Conservation (phyloP, 2,888 invertebrate genomes). For the Noctua janthe region DNA sequence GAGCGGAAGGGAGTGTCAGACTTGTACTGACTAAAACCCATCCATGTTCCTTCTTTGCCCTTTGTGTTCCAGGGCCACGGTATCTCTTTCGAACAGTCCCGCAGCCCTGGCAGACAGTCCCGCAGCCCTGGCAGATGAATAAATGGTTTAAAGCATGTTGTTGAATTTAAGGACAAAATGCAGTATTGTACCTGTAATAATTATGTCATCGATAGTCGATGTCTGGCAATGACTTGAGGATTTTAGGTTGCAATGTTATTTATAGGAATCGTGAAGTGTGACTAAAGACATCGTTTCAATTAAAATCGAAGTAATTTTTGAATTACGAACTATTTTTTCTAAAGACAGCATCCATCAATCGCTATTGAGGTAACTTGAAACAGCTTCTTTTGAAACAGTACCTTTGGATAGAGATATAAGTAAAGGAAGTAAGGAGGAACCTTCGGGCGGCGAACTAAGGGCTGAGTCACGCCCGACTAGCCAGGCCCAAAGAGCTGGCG, state of each 20-base stretch:
- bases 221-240: slow-evolving; percentile 3
- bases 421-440: background rate
- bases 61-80: no score
- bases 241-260: slow-evolving; percentile 10
- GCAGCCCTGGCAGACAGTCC: no score
- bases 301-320: background rate
- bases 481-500: background rate
- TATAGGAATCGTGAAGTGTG: slow-evolving; percentile 2
- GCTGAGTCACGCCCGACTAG: background rate
- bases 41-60: no score
- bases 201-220: slow-evolving; percentile 16
- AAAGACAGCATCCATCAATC: background rate
- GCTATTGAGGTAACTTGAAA: background rate
- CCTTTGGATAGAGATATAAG: background rate
- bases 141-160: background rate
- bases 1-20: no score
- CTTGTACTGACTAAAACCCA: no score
- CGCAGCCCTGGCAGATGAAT: no score
- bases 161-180: slow-evolving; percentile 1
- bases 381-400: background rate
- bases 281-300: background rate
- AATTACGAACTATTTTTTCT: background rate
- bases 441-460: no score
- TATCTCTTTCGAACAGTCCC: no score
- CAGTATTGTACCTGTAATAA: background rate